A percentile compares a stretch with the other conserved stretches of the same genome.
Evolutionary conservation across 2,888 invertebrate genomes (phyloP).

Genomic region (Caenorhabditis sp.): DNA sequence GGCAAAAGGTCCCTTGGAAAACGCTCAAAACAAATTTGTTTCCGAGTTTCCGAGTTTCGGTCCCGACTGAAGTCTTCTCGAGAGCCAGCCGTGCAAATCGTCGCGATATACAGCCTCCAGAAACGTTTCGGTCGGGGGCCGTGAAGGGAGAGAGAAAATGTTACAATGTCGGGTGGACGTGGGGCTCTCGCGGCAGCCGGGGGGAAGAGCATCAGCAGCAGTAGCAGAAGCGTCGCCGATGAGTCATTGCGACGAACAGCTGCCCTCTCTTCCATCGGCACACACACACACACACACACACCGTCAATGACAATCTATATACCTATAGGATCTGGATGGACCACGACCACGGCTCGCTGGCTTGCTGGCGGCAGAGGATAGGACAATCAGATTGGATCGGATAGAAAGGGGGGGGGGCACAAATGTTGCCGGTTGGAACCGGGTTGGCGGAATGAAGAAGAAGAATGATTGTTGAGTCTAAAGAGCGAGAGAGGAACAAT

Average conservation of each 20-base stretch:
- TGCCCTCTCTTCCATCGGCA: constrained; percentile 27
- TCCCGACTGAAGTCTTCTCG: constrained; percentile 20
- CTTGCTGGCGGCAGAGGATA: constrained; percentile 8
- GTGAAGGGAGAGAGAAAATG: constrained; percentile 25
- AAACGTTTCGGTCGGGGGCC: constrained; percentile 39
- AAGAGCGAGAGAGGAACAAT: not conserved
- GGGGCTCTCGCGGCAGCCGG: not conserved
- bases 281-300: constrained; percentile 30
- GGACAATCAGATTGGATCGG: not conserved
- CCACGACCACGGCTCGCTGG: constrained; percentile 6
- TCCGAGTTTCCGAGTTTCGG: too few species aligned
- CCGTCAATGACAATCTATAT: constrained; percentile 41
- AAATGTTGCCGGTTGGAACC: constrained; percentile 30
- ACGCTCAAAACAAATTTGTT: too few species aligned
- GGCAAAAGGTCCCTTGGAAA: constrained; percentile 29
- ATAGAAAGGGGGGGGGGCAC: not conserved
- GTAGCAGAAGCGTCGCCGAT: constrained; percentile 4
- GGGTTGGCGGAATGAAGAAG: constrained; percentile 39
- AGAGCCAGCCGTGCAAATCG: constrained; percentile 44
- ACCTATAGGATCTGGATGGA: constrained; percentile 29
- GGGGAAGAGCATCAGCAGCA: constrained; percentile 10
- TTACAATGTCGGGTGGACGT: constrained; percentile 40
- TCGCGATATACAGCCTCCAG: constrained; percentile 52
- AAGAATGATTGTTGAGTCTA: constrained; percentile 23
- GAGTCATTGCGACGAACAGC: constrained; percentile 56